phyloP scores from a whole-genome alignment of 2,888 invertebrate genomes.

The Agrypnus murinus region DNA sequence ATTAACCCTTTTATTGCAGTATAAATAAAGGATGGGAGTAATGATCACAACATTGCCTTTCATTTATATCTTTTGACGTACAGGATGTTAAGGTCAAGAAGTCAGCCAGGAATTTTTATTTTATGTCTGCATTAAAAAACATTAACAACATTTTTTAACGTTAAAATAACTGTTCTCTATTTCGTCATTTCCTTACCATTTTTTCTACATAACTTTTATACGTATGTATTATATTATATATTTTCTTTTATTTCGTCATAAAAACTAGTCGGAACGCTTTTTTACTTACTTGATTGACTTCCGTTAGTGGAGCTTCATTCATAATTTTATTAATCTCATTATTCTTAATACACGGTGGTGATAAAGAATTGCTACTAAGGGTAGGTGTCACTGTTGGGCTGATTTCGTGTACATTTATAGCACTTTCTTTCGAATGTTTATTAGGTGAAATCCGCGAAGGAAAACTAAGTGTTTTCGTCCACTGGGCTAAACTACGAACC shows the following conservation, averaged over 20 bases:
- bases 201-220: background rate
- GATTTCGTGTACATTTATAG: constrained; percentile 75
- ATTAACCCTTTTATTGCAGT: no score
- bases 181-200: constrained; percentile 2
- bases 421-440: constrained; percentile 83
- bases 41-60: constrained; percentile 8
- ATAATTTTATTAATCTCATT: constrained; percentile 68
- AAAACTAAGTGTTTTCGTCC: constrained; percentile 94
- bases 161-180: constrained; percentile 8
- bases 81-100: constrained; percentile 22
- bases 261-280: no score
- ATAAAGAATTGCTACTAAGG: constrained; percentile 70
- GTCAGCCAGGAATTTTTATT: constrained; percentile 8
- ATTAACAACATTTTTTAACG: constrained; percentile 1
- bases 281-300: constrained; percentile 67
- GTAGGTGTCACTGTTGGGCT: constrained; percentile 78
- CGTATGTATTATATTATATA: background rate
- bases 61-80: constrained; percentile 20
- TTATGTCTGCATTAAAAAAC: constrained; percentile 1
- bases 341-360: constrained; percentile 63
- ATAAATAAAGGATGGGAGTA: constrained; percentile 1
- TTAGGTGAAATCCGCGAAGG: constrained; percentile 90
- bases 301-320: constrained; percentile 64
- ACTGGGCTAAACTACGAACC: constrained; percentile 92
- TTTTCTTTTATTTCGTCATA: no score